phyloP scores from a whole-genome alignment of 2,888 invertebrate genomes.

The Eupithecia exiguata region DNA sequence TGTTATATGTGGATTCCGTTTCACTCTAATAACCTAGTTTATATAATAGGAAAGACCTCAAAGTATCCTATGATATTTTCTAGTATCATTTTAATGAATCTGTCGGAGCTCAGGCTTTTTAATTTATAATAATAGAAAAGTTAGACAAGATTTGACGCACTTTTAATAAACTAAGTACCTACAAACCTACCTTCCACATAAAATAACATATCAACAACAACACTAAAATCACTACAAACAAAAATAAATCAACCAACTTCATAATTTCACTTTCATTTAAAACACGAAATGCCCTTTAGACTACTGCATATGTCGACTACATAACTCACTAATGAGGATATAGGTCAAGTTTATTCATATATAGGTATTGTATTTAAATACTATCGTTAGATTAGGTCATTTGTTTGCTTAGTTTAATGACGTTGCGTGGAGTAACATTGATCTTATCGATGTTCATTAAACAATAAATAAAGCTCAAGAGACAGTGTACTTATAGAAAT shows the following conservation, averaged over 20 bases:
- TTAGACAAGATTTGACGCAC: not conserved
- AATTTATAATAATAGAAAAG: no score
- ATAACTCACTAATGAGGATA: conserved; percentile 23
- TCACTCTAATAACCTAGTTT: no score
- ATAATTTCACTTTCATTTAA: conserved; percentile 15
- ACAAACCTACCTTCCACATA: conserved; percentile 23
- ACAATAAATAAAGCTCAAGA: not conserved
- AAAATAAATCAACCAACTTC: conserved; percentile 24
- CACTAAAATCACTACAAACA: conserved; percentile 29
- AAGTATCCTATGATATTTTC: no score
- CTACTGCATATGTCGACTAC: conserved; percentile 10
- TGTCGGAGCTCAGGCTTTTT: no score
- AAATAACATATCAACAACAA: conserved; percentile 23
- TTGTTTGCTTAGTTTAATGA: conserved; percentile 34
- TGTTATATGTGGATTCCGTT: no score
- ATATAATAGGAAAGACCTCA: no score
- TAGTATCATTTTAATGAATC: no score
- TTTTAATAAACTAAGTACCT: conserved; percentile 33
- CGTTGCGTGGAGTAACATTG: not conserved
- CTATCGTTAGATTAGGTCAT: conserved; percentile 40
- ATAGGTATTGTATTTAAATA: conserved; percentile 25
- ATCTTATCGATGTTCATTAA: not conserved
- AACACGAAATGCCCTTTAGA: not conserved
- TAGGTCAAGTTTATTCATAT: conserved; percentile 27
- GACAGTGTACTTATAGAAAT: not conserved